Percentiles rank a stretch among this genome's conserved stretches.
phyloP scores from a whole-genome alignment of 2,797 vertebrate species.

The Sebastes taczanowskii region DNA sequence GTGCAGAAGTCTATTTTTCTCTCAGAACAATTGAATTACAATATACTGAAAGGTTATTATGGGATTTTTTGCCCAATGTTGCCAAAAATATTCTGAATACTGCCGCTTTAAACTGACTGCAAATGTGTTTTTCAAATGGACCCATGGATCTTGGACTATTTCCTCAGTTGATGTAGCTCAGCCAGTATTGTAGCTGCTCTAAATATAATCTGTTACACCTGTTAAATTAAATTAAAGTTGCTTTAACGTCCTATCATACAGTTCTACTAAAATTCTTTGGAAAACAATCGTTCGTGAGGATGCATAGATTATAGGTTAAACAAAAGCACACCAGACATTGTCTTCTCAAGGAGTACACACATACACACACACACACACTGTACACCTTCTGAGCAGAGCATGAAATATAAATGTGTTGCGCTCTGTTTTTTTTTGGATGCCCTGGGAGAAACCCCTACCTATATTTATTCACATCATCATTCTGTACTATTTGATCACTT shows the following conservation, averaged over 20 bases:
- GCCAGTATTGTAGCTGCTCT: not conserved
- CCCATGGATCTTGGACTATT: not conserved
- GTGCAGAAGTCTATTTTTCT: no score
- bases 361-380: not conserved
- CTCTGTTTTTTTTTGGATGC: constrained; percentile 10
- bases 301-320: not conserved
- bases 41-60: no score
- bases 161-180: not conserved
- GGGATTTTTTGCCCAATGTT: no score
- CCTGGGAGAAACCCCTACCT: constrained; percentile 22
- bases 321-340: not conserved
- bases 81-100: no score
- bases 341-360: constrained; percentile 2
- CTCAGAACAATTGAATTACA: no score
- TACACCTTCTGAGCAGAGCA: constrained; percentile 8
- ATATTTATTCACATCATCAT: constrained; percentile 54
- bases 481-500: constrained; percentile 54
- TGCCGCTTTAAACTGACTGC: not conserved
- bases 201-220: not conserved
- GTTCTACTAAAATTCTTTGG: not conserved
- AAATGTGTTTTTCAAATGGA: not conserved
- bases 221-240: not conserved
- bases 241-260: not conserved
- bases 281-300: not conserved
- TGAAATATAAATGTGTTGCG: constrained; percentile 53